Evolutionary conservation across 2,888 invertebrate species (phyloP), one percentile per base, ranked within the genome.

Genomic region (Papilio protenor): DNA sequence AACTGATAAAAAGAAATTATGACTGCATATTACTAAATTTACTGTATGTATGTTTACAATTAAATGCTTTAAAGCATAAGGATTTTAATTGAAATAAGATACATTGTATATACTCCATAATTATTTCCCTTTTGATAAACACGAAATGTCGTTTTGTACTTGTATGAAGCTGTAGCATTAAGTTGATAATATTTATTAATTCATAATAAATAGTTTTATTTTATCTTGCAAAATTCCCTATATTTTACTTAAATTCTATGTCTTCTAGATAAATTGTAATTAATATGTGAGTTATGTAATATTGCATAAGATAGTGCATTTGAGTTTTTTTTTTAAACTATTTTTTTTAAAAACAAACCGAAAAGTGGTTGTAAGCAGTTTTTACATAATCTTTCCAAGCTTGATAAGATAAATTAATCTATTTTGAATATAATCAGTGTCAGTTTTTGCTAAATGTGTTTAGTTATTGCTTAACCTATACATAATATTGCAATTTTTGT

Each of bases 401-500:
- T 72, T 78, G 78, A 78, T 78, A 75, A 78, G 78, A 77, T 77
- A 77, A 14, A 69, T 12, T 33, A 77, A 69, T 73, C 64, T 57
- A 73, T 73, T 73, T 55, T 47, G 49, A 73, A 64, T 16, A 57
- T 57, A 61, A 64, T 23, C 52, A 21, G 66, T 47, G 55, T 78
- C 72, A 23, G 11, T 64, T 21, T 18, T 70, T 55, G 77, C 79
- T 76, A n/a, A 80, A 81, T 81, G 74, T 82, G 78, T 59, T 45
- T 47, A 76, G 23, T 77, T n/a, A 57, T 49, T 73, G 59, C 80
- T 77, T 76, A n/a, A 69, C 18, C 3, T 33, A 18, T 45, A 66
- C 14, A 40, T n/a, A 80, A 81, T 80, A 78, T 80, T 78, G 76
- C 76, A 71, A 74, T 77, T 77, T 77, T 71, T 21, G 27, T 74